Evolutionary conservation across 2,888 invertebrate genomes (phyloP).

Genomic region (Nephrotoma flavescens): DNA sequence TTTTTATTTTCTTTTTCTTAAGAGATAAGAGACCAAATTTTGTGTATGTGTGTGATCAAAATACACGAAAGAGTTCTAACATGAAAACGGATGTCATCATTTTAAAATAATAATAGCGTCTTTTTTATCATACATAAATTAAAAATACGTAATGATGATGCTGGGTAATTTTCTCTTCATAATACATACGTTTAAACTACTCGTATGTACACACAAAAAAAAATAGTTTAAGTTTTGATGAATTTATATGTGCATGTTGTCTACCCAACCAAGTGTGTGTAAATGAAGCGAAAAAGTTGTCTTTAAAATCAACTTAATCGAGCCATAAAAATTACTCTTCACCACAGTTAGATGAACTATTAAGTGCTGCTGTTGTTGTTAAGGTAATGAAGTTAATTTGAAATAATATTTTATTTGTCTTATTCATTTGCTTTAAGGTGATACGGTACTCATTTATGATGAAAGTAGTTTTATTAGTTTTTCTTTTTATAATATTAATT

Average conservation of each 20-base stretch:
- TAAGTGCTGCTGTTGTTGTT: not conserved
- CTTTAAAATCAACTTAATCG: not conserved
- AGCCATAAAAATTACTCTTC: not conserved
- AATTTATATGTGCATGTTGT: not conserved
- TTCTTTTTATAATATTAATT: not conserved
- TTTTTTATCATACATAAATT: not conserved
- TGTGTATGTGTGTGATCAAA: not conserved
- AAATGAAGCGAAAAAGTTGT: not conserved
- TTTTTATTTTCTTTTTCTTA: not conserved
- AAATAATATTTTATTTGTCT: not conserved
- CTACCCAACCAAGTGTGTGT: not conserved
- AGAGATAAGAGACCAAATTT: not conserved
- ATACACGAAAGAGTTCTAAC: not conserved
- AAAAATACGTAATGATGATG: not conserved
- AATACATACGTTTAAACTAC: not conserved
- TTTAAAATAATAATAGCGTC: not conserved
- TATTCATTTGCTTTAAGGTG: not conserved
- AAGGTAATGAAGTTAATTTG: not conserved
- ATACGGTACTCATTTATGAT: not conserved
- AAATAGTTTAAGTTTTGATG: not conserved
- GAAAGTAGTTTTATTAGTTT: not conserved
- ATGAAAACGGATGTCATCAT: not conserved
- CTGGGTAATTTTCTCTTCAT: not conserved
- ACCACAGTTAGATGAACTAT: not conserved
- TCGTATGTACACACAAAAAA: not conserved